Percentiles rank a stretch among this genome's conserved stretches.
phyloP scores from a whole-genome alignment of 2,113 vertebrate genomes.

The Sander vitreus region DNA sequence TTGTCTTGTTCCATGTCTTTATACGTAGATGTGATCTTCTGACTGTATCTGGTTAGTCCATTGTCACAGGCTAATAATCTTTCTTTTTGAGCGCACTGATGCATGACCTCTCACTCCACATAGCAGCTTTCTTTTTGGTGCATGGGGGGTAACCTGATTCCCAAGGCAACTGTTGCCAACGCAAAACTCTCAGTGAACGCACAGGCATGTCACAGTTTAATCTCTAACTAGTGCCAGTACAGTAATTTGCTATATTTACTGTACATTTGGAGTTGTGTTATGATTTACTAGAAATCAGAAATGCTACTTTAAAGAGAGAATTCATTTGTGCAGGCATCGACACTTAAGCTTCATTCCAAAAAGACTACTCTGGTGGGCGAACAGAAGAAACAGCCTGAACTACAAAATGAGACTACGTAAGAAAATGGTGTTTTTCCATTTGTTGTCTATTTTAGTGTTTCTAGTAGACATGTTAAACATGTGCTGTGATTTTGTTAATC shows the following conservation, averaged over 20 bases:
- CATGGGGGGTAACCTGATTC: slow-evolving; percentile 54
- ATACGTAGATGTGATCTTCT: not conserved
- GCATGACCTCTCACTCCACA: slow-evolving; percentile 6
- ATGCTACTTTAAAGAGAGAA: slow-evolving; percentile 17
- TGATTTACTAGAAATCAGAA: slow-evolving; percentile 12
- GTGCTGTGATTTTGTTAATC: not conserved
- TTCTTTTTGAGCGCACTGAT: slow-evolving; percentile 38
- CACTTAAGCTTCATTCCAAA: slow-evolving; percentile 13
- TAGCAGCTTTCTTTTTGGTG: slow-evolving; percentile 47
- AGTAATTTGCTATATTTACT: not conserved
- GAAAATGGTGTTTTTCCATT: slow-evolving; percentile 11
- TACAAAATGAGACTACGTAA: slow-evolving; percentile 77
- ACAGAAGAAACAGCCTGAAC: slow-evolving; percentile 21
- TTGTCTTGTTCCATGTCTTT: not conserved
- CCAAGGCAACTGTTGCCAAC: slow-evolving; percentile 77
- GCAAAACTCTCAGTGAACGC: slow-evolving; percentile 59
- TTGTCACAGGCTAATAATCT: slow-evolving; percentile 40
- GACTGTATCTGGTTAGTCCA: slow-evolving; percentile 11
- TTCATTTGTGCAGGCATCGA: not conserved
- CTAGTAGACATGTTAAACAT: not conserved
- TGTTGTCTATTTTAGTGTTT: not conserved
- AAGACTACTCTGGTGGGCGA: not conserved
- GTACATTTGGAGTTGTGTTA: not conserved
- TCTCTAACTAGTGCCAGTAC: slow-evolving; percentile 46
- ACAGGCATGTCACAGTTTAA: slow-evolving; percentile 33